A percentile compares a stretch with the other conserved stretches of the same genome.
phyloP scores from a whole-genome alignment of 2,888 invertebrate species.

The Pemphredon lugubris region DNA sequence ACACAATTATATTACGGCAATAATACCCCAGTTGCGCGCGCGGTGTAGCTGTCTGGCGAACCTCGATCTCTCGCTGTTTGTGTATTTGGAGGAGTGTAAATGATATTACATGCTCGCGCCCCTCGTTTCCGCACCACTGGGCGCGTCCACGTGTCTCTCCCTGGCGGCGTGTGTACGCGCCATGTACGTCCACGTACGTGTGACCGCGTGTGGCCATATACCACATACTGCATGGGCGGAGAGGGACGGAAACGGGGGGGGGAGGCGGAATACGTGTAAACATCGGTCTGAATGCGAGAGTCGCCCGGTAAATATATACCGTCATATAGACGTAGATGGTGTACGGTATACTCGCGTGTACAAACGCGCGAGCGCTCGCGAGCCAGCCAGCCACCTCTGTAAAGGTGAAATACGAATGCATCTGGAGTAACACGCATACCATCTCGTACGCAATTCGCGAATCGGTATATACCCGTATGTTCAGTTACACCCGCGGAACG shows the following conservation, averaged over 20 bases:
- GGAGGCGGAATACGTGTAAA: conserved; percentile 54
- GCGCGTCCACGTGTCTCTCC: background rate
- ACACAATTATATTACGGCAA: too few species aligned
- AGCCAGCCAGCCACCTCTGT: too few species aligned
- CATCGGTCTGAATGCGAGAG: conserved; percentile 52
- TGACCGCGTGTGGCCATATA: background rate
- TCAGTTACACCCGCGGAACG: too few species aligned
- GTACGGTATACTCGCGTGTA: background rate
- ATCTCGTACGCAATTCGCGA: too few species aligned
- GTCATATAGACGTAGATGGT: background rate
- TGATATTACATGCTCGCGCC: conserved; percentile 37
- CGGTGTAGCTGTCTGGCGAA: background rate
- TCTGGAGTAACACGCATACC: background rate
- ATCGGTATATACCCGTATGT: too few species aligned
- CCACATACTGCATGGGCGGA: too few species aligned
- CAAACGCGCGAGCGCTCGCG: background rate
- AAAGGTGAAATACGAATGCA: too few species aligned
- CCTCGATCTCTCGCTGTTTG: conserved; percentile 22
- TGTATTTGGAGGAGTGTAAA: conserved; percentile 39
- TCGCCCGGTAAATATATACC: conserved; percentile 48
- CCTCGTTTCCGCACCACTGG: conserved; percentile 4
- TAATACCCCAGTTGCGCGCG: too few species aligned
- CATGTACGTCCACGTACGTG: background rate
- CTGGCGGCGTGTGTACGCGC: too few species aligned
- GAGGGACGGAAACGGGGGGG: background rate